Base-by-base conservation (phyloP, 35 echinoderm and acorn worm genomes). In the Apostichopus parvimensis region DNA sequence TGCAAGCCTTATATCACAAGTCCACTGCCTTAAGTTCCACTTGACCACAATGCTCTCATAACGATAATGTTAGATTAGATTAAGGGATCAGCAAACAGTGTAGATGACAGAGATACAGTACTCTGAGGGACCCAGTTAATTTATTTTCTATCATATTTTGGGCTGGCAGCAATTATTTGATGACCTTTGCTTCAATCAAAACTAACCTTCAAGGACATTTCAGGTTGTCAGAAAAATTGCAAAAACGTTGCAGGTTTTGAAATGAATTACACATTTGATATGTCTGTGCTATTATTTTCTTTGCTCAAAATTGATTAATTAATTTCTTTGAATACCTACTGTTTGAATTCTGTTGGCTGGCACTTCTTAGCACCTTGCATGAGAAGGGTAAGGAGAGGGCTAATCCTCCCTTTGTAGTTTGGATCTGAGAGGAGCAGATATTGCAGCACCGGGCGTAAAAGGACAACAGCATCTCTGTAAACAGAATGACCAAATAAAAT, bases 341-440 rank as follows among this genome's bases (percentile, higher is more conserved):
- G 1, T 11, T 88, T 88, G 86, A 72, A 88, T 7, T 72, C 86
- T 52, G 57, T 15, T 7, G 86, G 62, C 6, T 68, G 60, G 52
- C 86, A 88, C 54, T 54, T 71, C 26, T 52, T 88, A 11, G 21
- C 58, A 0, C n/a, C 86, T 26, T 88, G 57, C 86, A 88, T 88
- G 9, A 88, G 61, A 13, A 88, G 64, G 7, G 12, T 68, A 21
- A 88, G 86, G 12, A 88, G n/a, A 13, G 28, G n/a, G 9, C 4
- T 88, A n/a, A 88, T 88, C 57, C 64, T 75, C 28, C 12, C 45
- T n/a, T 72, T 88, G 86, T 65, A 9, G 23, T 9, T 53, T 62
- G 58, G 86, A 75, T 88, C 86, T 13, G 61, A 25, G 61, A 88
- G 24, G 15, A 88, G 68, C 9, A 88, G 60, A 73, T 88, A 54